These are phyloP conservation scores for Lepeophtheirus salmonis DNA, from an alignment of 1,140 invertebrate genomes.

Conservation along the genomic window DNA sequence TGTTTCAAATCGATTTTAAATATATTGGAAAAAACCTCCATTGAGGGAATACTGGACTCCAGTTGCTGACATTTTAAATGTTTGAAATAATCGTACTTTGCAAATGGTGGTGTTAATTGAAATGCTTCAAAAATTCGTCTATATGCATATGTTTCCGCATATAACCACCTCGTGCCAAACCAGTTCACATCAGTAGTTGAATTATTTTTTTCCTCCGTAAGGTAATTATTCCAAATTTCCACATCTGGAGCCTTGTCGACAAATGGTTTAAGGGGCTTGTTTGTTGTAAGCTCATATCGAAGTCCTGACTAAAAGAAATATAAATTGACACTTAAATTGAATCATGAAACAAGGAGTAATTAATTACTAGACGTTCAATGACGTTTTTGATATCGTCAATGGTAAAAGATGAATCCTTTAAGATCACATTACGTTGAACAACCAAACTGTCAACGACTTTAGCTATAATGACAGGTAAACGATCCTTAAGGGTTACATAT, in stretches of 20 bases:
- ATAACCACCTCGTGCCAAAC: background rate
- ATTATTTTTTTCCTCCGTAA: background rate
- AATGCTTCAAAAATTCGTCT: background rate
- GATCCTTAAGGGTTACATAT: slow-evolving; percentile 14
- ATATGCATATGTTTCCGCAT: background rate
- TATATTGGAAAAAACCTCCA: background rate
- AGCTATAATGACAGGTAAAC: slow-evolving; percentile 13
- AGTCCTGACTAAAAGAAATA: background rate
- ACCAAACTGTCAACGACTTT: slow-evolving; percentile 3
- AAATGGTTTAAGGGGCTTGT: slow-evolving; percentile 2
- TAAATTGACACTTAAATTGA: background rate
- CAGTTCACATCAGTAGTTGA: background rate
- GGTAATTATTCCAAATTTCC: slow-evolving; percentile 9
- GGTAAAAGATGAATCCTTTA: background rate
- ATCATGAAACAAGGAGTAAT: background rate
- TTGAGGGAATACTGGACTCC: background rate
- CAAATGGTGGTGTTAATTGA: background rate
- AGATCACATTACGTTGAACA: background rate
- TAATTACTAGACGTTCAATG: slow-evolving; percentile 8
- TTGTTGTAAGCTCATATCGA: slow-evolving; percentile 7
- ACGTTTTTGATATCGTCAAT: slow-evolving; percentile 1
- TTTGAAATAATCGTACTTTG: background rate
- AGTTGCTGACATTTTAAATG: background rate
- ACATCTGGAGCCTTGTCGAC: background rate
- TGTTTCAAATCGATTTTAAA: background rate